Conservation (phyloP, 2,888 invertebrate genomes). For the Drosophila paramelanica region DNA sequence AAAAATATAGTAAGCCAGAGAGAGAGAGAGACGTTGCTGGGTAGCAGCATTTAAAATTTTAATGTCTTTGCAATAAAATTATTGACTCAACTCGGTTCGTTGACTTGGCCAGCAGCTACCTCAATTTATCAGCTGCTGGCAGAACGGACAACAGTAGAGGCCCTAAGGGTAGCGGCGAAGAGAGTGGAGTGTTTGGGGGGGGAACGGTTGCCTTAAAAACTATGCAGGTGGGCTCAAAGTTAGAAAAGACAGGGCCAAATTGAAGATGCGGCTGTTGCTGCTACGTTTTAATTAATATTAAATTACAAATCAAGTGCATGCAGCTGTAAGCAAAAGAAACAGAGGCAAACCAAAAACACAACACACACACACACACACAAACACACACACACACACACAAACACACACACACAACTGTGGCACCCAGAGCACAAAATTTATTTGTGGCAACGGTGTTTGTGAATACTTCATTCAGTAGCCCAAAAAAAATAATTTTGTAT, state of each 20-base stretch:
- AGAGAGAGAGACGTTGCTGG: background rate
- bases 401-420: constrained; percentile 4
- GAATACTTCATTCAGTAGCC: constrained; percentile 37
- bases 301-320: constrained; percentile 69
- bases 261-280: constrained; percentile 19
- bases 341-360: constrained; percentile 10
- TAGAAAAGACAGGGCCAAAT: background rate
- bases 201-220: background rate
- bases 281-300: constrained; percentile 74
- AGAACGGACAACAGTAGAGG: no score
- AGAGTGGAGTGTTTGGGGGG: background rate
- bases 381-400: constrained; percentile 9
- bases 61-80: constrained; percentile 62
- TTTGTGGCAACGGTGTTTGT: constrained; percentile 39
- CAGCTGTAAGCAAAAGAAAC: constrained; percentile 19
- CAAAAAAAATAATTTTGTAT: constrained; percentile 57
- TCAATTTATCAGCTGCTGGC: constrained; percentile 17
- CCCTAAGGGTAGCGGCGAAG: background rate
- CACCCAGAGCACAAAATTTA: constrained; percentile 27
- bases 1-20: no score
- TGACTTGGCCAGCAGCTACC: constrained; percentile 44
- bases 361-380: constrained; percentile 10
- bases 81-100: constrained; percentile 59
- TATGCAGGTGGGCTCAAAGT: constrained; percentile 25
- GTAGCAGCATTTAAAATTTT: constrained; percentile 57